phyloP scores from a whole-genome alignment of 2,888 invertebrate species.

The Dryomyza anilis region DNA sequence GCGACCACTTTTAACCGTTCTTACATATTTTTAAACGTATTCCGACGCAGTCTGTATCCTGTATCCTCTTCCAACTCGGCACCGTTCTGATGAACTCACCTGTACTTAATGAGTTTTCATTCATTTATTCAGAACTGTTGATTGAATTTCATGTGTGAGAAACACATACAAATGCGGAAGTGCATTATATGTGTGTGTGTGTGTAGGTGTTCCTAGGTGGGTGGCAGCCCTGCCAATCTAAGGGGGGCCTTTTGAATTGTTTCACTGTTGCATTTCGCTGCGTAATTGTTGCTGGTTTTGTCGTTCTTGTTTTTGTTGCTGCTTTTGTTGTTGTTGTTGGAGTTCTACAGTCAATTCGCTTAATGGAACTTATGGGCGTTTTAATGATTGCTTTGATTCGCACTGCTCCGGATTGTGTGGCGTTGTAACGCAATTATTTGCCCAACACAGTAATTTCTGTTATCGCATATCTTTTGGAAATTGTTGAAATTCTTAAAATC shows the following conservation, averaged over 20 bases:
- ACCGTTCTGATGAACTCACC: background rate
- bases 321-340: constrained; percentile 5
- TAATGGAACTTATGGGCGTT: constrained; percentile 40
- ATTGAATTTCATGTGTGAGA: constrained; percentile 16
- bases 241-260: background rate
- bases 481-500: background rate
- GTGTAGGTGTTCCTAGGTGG: background rate
- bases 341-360: constrained; percentile 18
- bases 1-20: no score
- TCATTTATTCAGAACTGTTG: constrained; percentile 8
- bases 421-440: constrained; percentile 1
- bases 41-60: no score
- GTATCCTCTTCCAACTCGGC: background rate
- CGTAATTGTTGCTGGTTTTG: constrained; percentile 15
- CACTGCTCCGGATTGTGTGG: background rate
- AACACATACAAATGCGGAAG: background rate
- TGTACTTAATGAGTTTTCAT: background rate
- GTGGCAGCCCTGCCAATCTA: background rate
- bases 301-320: background rate
- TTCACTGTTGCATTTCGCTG: constrained; percentile 8
- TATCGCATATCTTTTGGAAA: background rate
- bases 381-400: constrained; percentile 38
- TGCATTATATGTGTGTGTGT: background rate
- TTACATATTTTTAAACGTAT: no score
- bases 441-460: background rate